Evolutionary conservation across 2,113 vertebrate species (phyloP).

Genomic region (Holacanthus passer): DNA sequence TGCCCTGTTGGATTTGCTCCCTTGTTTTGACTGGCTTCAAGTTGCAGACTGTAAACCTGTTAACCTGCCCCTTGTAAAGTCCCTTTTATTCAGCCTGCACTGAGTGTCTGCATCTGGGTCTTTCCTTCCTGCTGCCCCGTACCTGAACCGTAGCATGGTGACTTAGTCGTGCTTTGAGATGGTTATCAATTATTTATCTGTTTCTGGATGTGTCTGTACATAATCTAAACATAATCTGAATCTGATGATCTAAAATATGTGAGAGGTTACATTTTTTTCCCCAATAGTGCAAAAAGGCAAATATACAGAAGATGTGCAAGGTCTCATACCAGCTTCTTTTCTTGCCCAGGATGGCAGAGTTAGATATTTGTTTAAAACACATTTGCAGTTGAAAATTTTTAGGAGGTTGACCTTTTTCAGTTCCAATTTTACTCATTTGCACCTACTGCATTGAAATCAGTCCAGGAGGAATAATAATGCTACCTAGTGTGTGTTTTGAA

Average conservation of each 20-base stretch:
- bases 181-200: constrained; percentile 3
- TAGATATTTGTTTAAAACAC: neutral
- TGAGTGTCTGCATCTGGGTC: neutral
- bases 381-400: no score
- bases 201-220: neutral
- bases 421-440: no score
- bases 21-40: no score
- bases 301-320: neutral
- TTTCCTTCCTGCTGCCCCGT: neutral
- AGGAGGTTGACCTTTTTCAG: no score
- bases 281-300: neutral
- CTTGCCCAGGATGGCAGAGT: no score
- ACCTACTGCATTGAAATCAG: neutral
- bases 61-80: neutral
- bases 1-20: neutral
- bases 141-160: neutral
- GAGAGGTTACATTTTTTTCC: neutral
- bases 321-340: neutral
- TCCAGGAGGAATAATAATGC: neutral
- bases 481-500: neutral
- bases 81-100: neutral
- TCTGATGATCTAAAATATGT: neutral
- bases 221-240: no score
- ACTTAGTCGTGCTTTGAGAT: neutral
- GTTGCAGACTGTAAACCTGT: no score